Percentiles rank a stretch among this genome's conserved stretches.
phyloP scores from a whole-genome alignment of 1,140 invertebrate genomes.

The Phocides pigmalion region DNA sequence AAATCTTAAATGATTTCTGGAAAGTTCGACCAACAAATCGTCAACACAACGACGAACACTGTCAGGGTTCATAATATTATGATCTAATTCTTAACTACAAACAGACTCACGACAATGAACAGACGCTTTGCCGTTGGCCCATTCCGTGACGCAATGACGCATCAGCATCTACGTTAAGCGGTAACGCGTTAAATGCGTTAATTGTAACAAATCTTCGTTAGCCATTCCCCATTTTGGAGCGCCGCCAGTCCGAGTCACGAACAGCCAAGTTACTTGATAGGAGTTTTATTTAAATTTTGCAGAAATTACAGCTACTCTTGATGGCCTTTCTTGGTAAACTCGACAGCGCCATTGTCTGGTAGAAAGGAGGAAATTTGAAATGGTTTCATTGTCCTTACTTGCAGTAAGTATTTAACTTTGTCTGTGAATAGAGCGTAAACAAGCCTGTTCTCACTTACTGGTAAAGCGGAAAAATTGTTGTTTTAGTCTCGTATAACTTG shows the following conservation, averaged over 20 bases:
- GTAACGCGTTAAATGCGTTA: constrained; percentile 2
- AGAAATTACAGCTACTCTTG: constrained; percentile 24
- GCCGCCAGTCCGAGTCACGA: constrained; percentile 18
- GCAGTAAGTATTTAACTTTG: constrained; percentile 29
- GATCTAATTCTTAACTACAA: not conserved
- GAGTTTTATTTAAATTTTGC: constrained; percentile 34
- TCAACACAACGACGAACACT: not conserved
- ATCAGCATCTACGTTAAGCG: not conserved
- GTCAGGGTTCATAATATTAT: not conserved
- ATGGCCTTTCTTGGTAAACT: constrained; percentile 31
- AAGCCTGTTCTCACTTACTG: not conserved
- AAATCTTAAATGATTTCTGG: too few relatives aligned
- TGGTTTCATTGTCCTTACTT: constrained; percentile 21
- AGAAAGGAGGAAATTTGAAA: constrained; percentile 17
- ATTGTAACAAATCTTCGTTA: constrained; percentile 22
- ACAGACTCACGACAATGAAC: not conserved
- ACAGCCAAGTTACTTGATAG: constrained; percentile 25
- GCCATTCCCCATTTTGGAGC: constrained; percentile 17
- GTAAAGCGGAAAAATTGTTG: not conserved
- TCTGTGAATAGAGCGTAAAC: constrained; percentile 14
- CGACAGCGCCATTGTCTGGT: constrained; percentile 26
- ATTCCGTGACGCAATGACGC: constrained; percentile 1
- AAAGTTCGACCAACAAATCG: too few relatives aligned
- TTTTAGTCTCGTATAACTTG: too few relatives aligned
- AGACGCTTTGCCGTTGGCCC: not conserved